phyloP scores from a whole-genome alignment of 2,113 vertebrate species.

The Bolborhynchus lineola region DNA sequence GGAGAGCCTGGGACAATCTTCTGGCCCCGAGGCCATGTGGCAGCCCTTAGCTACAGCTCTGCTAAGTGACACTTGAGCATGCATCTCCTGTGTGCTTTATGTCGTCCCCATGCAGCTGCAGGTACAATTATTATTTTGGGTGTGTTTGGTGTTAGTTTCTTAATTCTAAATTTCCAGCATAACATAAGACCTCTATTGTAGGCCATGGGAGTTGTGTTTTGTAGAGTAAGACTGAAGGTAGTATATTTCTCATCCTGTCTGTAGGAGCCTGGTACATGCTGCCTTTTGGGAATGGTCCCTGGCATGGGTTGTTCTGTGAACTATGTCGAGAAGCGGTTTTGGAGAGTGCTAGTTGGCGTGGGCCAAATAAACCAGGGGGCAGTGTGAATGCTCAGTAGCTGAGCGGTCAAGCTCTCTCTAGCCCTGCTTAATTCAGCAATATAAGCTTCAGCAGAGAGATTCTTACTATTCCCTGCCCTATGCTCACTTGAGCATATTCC shows the following conservation, averaged over 20 bases:
- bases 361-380: not conserved
- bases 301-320: not conserved
- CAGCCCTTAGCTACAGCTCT: not conserved
- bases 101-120: not conserved
- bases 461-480: not conserved
- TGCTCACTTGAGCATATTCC: not conserved
- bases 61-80: not conserved
- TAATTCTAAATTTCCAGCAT: not conserved
- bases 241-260: not conserved
- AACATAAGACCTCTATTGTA: not conserved
- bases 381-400: fast-evolving
- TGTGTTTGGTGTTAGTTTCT: not conserved
- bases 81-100: not conserved
- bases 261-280: not conserved
- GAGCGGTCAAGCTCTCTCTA: not conserved
- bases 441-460: not conserved
- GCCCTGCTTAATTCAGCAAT: not conserved
- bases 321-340: not conserved
- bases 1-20: not conserved
- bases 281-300: not conserved
- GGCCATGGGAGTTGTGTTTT: not conserved
- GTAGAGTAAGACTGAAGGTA: not conserved
- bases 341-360: not conserved
- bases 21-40: not conserved
- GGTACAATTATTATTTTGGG: not conserved